Percentiles rank a stretch among this genome's conserved stretches.
phyloP scores from a whole-genome alignment of 2,888 invertebrate species.

The Marasmarcha lunaedactyla region DNA sequence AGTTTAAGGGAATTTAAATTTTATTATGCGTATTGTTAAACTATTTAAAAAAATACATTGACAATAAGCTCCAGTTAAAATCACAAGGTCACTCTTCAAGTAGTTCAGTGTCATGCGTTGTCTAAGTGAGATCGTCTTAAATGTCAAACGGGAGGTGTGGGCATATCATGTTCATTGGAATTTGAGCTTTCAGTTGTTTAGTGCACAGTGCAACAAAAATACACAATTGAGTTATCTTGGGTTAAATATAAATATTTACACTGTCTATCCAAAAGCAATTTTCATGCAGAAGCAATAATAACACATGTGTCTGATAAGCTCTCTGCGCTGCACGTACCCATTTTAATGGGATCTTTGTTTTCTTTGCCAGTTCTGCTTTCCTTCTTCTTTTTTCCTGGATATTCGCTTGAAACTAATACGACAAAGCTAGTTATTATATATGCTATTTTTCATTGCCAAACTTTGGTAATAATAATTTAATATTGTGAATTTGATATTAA shows the following conservation, averaged over 20 bases:
- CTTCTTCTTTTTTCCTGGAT: slow-evolving; percentile 44
- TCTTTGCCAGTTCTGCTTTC: slow-evolving; percentile 58
- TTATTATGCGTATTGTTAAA: too few species aligned
- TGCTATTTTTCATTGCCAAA: too few species aligned
- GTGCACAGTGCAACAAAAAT: not conserved
- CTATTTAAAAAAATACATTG: too few species aligned
- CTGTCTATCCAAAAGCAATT: not conserved
- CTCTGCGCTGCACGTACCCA: slow-evolving; percentile 48
- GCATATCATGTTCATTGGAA: not conserved
- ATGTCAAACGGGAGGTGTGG: slow-evolving; percentile 37
- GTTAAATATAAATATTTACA: not conserved
- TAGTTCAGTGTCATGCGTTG: slow-evolving; percentile 39
- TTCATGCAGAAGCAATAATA: not conserved
- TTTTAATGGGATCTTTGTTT: slow-evolving; percentile 45
- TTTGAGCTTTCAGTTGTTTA: not conserved
- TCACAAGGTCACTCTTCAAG: slow-evolving; percentile 35
- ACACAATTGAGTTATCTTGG: not conserved
- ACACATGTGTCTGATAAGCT: not conserved
- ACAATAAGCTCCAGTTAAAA: slow-evolving; percentile 30
- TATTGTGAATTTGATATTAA: slow-evolving; percentile 21
- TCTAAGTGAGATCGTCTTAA: slow-evolving; percentile 37
- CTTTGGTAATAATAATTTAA: too few species aligned
- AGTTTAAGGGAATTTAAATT: too few species aligned
- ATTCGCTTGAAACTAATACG: slow-evolving; percentile 23
- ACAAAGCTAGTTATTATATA: too few species aligned